Conservation (phyloP, 2,888 invertebrate species). For the Rhorus exstirpatorius region DNA sequence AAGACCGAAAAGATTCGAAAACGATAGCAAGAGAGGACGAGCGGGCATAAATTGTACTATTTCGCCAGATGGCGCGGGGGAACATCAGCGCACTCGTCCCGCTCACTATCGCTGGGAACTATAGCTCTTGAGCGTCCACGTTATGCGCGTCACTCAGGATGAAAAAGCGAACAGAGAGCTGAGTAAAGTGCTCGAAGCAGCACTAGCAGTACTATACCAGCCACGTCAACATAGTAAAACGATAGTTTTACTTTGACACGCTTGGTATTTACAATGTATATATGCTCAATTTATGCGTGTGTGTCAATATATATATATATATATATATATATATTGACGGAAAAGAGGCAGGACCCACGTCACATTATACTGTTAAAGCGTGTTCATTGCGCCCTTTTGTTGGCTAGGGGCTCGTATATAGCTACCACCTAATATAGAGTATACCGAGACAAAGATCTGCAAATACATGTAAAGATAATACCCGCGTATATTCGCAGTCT, state of each 20-base stretch:
- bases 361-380: not conserved
- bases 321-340: too few species aligned
- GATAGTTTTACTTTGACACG: not conserved
- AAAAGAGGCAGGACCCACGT: not conserved
- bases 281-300: not conserved
- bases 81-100: not conserved
- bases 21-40: too few species aligned
- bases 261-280: constrained; percentile 1
- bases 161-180: not conserved
- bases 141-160: not conserved
- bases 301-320: too few species aligned
- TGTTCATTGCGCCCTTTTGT: constrained; percentile 11
- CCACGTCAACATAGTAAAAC: not conserved
- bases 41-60: constrained; percentile 15
- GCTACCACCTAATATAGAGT: constrained; percentile 7
- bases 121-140: not conserved
- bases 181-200: not conserved
- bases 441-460: constrained; percentile 20
- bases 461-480: constrained; percentile 60
- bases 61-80: constrained; percentile 7
- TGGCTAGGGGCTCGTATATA: not conserved
- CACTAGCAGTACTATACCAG: not conserved
- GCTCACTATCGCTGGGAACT: not conserved
- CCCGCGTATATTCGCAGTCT: constrained; percentile 16
- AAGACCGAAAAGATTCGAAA: not conserved